Evolutionary conservation across 2,113 vertebrate species (phyloP), one percentile per base, ranked within the genome.

Genomic region (Megaleporinus macrocephalus): DNA sequence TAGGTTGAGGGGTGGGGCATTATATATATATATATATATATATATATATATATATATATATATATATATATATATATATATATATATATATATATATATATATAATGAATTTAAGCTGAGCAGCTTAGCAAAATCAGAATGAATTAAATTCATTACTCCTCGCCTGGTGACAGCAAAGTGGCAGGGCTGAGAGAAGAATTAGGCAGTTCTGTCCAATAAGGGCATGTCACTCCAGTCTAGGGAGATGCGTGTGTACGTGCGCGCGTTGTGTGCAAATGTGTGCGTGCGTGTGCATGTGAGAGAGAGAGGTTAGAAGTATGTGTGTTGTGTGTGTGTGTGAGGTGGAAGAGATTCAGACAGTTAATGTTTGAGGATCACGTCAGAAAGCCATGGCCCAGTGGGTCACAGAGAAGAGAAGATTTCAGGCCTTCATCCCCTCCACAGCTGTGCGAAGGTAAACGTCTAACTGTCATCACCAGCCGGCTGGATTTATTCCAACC

Each of bases 91-190:
- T 36, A 36, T 36, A 36, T 36, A 4, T 36, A 36, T 36, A 36
- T 36, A 36, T 4, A 36, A 75, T 84, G 82, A 79, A 87, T 89
- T 84, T 87, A 85, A 90, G 92, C 78, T 36, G 86, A 91, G 88
- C 86, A 83, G 87, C 85, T 86, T 88, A 87, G 83, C n/a, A 12
- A 83, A 85, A 89, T 90, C 82, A 87, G 81, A 81, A 84, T 84
- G 78, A 79, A 79, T 89, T 88, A 84, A 91, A 90, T 88, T 89
- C 87, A 86, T 90, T 89, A 88, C 82, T 30, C 53, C 72, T 78
- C 68, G 61, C 49, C 59, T 44, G 80, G 86, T 84, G 81, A 87
- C 86, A 85, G 83, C 70, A 69, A 80, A 68, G 62, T 79, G 81
- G 73, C 81, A 85, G 69, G 59, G 72, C 73, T 24, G 75, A 81